Base-by-base conservation (phyloP, 30 jellyfish, hydroid and myxozoan species). In the Hydractinia symbiolongicarpus region DNA sequence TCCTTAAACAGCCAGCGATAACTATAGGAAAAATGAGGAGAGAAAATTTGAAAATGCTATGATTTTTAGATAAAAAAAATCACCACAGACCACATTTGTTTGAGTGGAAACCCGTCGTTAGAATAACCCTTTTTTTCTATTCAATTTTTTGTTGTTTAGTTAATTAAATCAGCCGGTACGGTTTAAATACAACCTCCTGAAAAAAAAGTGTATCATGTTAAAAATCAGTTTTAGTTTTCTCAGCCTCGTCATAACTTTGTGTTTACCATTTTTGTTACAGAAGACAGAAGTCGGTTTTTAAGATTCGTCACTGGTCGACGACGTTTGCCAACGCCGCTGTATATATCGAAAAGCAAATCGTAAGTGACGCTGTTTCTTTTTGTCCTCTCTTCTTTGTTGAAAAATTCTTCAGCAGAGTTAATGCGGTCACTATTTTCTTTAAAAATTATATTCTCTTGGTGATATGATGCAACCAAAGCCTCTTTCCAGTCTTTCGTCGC, bases 231-330 rank as follows among this genome's bases (percentile, higher is more conserved):
- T 10, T 9, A 57, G 68, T 10, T 57, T n/a, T 9, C n/a, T 58
- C 15, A 58, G 69, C 15, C 19, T 8, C 40, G 74, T n/a, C 4
- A 64, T 7, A 6, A 51, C 7, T 64, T 71, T 40, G 17, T 50
- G 52, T 7, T 53, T 54, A 14, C 30, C 9, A 68, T 70, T 70
- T 55, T 49, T 49, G 11, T 75, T 84, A 49, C 61, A 89, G 97
- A 89, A 55, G 97, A 89, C 87, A 64, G 97, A 53, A 89, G 97
- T 69, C 88, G 97, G 51, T 89, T 89, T 64, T 89, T 89, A 9
- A 76, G 97, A 30, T 89, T 89, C 60, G 97, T 89, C 16, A 89
- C 97, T 8, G 97, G 97, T 21, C 68, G 97, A 55, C 82, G 97
- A 61, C 92, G 97, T 50, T 82, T 89, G 21, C 97, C 97, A 14